Base-by-base conservation (phyloP, 2,113 vertebrate species). In the Ia io region DNA sequence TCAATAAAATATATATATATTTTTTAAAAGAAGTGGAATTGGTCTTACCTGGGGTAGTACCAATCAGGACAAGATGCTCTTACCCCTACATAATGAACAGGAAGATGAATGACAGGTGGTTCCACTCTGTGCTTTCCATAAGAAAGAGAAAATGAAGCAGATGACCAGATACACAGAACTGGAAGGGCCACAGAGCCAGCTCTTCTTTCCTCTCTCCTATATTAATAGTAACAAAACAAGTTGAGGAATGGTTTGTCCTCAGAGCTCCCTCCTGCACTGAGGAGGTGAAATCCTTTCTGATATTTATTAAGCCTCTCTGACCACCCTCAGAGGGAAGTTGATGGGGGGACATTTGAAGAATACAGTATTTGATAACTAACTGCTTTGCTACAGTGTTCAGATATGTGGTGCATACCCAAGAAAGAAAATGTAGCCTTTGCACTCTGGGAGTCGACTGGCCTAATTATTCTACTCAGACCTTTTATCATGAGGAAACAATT, bases 381-480 rank as follows among this genome's bases (percentile, higher is more conserved):
- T 70, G 32, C 90, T 82, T 44, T 63, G 71, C 73, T 96, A 63
- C 37, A 40, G 42, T 88, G 92, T 94, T 94, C 69, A 77, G 25
- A 77, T 89, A 79, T 8, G 49, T 4, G 25, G 37, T 42, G 1
- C 6, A 0, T 30, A 56, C 63, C 71, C 35, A 61, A 92, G 88
- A 49, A 88, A 88, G 85, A 90, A 97, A 79, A 70, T 85, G 13
- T 90, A 91, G 89, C 91, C 78, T 88, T 59, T 95, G 78, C 69
- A 67, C 93, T 95, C 82, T 73, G 94, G 91, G 97, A 93, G 22
- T 85, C 40, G 6, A 61, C 93, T 95, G 92, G 85, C 93, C 93
- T 97, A 94, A 93, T 97, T 96, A 96, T 93, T 85, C 56, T 88
- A 67, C 65, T 92, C 88, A 88, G 44, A 92, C 53, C 40, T 95